Base-by-base conservation (phyloP, 2,888 invertebrate genomes). In the Thereva unica region DNA sequence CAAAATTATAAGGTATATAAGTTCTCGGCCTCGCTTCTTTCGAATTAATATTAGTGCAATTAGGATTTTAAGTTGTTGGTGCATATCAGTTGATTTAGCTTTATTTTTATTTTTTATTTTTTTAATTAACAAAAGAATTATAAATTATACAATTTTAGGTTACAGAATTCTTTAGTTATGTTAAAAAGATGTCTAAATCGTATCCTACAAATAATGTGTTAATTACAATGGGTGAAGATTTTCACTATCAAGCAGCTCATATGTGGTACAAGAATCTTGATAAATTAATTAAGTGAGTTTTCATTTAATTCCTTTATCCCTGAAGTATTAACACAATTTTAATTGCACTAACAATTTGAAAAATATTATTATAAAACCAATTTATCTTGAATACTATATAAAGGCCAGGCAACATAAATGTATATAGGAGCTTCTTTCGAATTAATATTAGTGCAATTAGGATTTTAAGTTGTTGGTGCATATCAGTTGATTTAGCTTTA, bases 171-270 rank as follows among this genome's bases (percentile, higher is more conserved):
- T 73, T 89, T 69, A 76, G 78, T 0, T 85, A 85, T 73, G 80
- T 84, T 35, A 74, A 78, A 42, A 82, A 83, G 54, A 85, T 88
- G 79, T 80, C 85, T 0, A 71, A 74, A 42, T 76, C 75, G 0
- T 90, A 89, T 77, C 75, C 75, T 68, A 89, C 91, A 0, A 87
- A 88, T 70, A 90, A 95, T 76, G 82, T 95, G n/a, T 84, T 95
- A 72, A 83, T 95, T 59, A 92, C 95, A 0, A 95, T 95, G 95
- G 96, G 96, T 0, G 90, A 92, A 72, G 96, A 97, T 80, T 97
- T 97, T 78, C 87, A 91, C 73, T 96, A 92, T 77, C 90, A 91
- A 78, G 84, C 86, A 69, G 89, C 90, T 0, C 81, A 82, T 34
- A 84, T 86, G 81, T 93, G 93, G 89, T 97, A 86, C 81, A 86